These are phyloP conservation scores for Tanytarsus gracilentus DNA, from an alignment of 2,888 invertebrate species.

Conservation along the genomic window DNA sequence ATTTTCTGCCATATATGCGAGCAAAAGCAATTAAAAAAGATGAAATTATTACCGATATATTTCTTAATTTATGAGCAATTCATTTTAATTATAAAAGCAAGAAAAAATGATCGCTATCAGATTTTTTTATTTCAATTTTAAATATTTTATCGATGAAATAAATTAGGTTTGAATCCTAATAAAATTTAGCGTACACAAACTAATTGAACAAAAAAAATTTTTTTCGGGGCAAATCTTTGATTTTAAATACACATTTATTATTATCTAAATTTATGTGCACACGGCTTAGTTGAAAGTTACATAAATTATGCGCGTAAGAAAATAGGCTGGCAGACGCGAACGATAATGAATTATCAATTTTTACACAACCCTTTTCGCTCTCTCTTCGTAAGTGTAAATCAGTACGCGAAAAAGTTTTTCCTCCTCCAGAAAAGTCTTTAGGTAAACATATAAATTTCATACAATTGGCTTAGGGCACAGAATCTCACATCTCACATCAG, in stretches of 20 bases:
- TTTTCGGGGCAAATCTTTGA: constrained; percentile 20
- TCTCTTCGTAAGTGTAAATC: background rate
- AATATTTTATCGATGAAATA: too few species aligned
- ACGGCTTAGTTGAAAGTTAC: constrained; percentile 23
- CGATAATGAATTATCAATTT: constrained; percentile 28
- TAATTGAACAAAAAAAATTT: background rate
- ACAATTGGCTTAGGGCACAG: background rate
- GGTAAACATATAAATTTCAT: background rate
- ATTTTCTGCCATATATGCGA: background rate
- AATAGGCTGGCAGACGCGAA: background rate
- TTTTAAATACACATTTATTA: constrained; percentile 28
- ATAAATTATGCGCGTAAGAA: constrained; percentile 19
- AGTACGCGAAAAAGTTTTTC: background rate
- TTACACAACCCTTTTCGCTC: constrained; percentile 2
- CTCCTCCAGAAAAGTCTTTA: background rate
- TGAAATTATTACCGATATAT: background rate
- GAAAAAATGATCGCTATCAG: too few species aligned
- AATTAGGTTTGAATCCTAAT: too few species aligned
- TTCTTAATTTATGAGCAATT: constrained; percentile 22
- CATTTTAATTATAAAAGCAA: too few species aligned
- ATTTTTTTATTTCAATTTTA: too few species aligned
- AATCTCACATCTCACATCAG: background rate
- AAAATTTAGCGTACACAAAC: too few species aligned
- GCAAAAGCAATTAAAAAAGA: constrained; percentile 18
- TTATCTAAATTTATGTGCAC: constrained; percentile 29